Evolutionary conservation across 1,140 invertebrate genomes (phyloP).

Genomic region (Microplitis mediator): DNA sequence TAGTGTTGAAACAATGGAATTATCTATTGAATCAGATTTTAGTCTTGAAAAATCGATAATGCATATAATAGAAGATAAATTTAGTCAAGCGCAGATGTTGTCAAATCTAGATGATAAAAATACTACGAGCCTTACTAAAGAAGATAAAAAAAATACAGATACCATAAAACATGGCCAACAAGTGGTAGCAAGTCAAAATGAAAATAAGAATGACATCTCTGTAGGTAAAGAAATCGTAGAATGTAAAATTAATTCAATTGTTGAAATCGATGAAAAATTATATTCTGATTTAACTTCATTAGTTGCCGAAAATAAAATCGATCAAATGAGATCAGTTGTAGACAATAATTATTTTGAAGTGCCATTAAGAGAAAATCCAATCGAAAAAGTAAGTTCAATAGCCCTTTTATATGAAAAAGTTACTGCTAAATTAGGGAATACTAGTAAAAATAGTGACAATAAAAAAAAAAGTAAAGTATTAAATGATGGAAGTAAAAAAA

Average conservation of each 20-base stretch:
- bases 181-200: background rate
- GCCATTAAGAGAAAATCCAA: slow-evolving; percentile 33
- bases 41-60: slow-evolving; percentile 57
- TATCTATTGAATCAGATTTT: slow-evolving; percentile 47
- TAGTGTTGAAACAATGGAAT: slow-evolving; percentile 58
- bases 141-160: slow-evolving; percentile 5
- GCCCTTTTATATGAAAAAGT: slow-evolving; percentile 38
- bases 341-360: slow-evolving; percentile 28
- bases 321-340: slow-evolving; percentile 50
- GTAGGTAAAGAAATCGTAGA: background rate
- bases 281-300: background rate
- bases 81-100: slow-evolving; percentile 44
- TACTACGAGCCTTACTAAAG: background rate
- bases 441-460: background rate
- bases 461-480: background rate
- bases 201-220: background rate
- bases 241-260: background rate
- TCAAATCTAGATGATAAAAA: slow-evolving; percentile 47
- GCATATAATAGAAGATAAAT: slow-evolving; percentile 58
- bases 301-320: slow-evolving; percentile 35
- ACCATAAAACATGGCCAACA: background rate
- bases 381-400: slow-evolving; percentile 45
- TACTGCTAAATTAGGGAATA: slow-evolving; percentile 13
- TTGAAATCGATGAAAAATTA: background rate
- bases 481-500: background rate